phyloP scores from a whole-genome alignment of 2,113 vertebrate genomes.

The Globicephala melas region DNA sequence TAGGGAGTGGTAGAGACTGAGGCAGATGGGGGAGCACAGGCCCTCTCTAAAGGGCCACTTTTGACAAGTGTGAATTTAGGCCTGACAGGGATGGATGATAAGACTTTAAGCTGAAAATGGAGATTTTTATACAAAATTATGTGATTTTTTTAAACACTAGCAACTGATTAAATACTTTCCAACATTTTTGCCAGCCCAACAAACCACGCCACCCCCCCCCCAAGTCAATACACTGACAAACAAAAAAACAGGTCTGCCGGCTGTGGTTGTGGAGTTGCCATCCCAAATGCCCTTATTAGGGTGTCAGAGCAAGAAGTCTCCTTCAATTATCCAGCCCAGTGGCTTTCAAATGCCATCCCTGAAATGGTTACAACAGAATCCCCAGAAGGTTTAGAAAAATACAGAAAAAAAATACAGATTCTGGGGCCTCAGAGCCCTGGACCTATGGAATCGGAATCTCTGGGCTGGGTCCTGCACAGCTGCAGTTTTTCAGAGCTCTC shows the following conservation, averaged over 20 bases:
- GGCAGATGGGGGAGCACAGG: not conserved
- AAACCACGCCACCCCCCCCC: not conserved
- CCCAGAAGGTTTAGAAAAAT: not conserved
- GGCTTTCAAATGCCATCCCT: not conserved
- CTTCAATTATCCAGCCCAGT: not conserved
- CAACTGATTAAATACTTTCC: not conserved
- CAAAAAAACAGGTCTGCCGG: not conserved
- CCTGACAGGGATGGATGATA: not conserved
- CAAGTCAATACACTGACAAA: not conserved
- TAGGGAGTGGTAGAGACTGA: not conserved
- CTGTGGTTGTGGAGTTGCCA: not conserved
- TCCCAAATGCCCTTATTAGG: not conserved
- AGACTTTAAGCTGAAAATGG: not conserved
- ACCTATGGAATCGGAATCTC: not conserved
- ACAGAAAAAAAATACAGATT: no score
- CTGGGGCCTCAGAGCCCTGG: not conserved
- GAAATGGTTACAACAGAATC: not conserved
- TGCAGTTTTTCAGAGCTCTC: not conserved
- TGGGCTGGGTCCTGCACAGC: not conserved
- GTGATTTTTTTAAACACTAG: not conserved
- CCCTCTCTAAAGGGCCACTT: not conserved
- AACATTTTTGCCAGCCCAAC: not conserved
- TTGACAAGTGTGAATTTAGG: not conserved
- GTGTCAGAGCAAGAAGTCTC: not conserved
- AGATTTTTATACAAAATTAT: not conserved